phyloP scores from a whole-genome alignment of 2,888 invertebrate genomes.

The Alitta virens region DNA sequence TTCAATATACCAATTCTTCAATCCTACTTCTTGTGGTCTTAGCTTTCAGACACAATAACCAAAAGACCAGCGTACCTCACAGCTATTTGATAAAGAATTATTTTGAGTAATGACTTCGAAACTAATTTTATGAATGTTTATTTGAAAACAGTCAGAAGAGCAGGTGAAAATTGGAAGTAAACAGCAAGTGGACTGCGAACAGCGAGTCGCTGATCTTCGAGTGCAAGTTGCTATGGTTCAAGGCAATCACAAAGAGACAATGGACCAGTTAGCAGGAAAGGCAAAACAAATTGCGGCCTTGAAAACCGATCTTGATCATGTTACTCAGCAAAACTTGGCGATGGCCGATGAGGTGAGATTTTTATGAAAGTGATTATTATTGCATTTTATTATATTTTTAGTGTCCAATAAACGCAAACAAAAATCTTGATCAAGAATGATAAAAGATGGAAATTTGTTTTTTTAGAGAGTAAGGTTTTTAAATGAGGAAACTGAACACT shows the following conservation, averaged over 20 bases:
- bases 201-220: constrained; percentile 46
- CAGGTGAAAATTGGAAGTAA: too few species aligned
- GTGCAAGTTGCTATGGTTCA: constrained; percentile 51
- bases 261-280: constrained; percentile 51
- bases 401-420: not conserved
- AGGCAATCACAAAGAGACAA: constrained; percentile 53
- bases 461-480: not conserved
- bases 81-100: too few species aligned
- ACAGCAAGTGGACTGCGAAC: constrained; percentile 48
- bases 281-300: constrained; percentile 45
- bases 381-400: too few species aligned
- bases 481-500: too few species aligned
- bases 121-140: too few species aligned
- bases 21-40: too few species aligned
- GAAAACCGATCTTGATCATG: constrained; percentile 45
- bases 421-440: not conserved
- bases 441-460: not conserved
- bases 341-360: constrained; percentile 47
- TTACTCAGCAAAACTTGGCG: constrained; percentile 46
- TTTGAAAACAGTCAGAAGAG: not conserved
- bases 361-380: not conserved
- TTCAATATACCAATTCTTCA: too few species aligned
- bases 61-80: too few species aligned
- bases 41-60: too few species aligned
- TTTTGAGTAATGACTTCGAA: too few species aligned